Percentiles rank a stretch among this genome's conserved stretches.
These are phyloP conservation scores for Alcis repandata DNA, from an alignment of 2,888 invertebrate species.

Conservation along the genomic window DNA sequence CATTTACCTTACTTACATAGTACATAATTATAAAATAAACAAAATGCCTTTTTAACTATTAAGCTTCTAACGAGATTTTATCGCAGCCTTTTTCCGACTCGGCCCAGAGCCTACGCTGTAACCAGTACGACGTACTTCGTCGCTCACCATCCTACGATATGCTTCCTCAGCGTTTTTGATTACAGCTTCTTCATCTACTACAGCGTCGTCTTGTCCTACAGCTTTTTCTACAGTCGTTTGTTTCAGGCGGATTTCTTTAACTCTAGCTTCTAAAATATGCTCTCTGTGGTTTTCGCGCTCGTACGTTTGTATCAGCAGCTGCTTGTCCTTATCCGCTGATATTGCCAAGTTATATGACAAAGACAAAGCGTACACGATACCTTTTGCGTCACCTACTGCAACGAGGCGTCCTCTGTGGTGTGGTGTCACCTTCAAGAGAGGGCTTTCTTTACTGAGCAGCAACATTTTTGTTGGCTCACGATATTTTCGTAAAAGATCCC, in stretches of 20 bases:
- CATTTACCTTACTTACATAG: neutral
- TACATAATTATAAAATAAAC: neutral
- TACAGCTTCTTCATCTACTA: conserved; percentile 52
- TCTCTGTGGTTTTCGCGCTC: conserved; percentile 94
- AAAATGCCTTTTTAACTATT: neutral
- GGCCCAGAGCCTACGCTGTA: neutral
- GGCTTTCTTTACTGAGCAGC: conserved; percentile 81
- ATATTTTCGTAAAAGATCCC: conserved; percentile 92
- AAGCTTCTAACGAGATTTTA: conserved; percentile 1
- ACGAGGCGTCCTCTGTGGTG: conserved; percentile 87
- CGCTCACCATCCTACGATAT: conserved; percentile 65
- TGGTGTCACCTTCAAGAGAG: conserved; percentile 88
- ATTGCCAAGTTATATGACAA: conserved; percentile 88
- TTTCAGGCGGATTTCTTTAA: conserved; percentile 91
- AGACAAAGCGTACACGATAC: conserved; percentile 88
- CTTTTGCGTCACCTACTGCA: conserved; percentile 89
- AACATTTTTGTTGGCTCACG: conserved; percentile 88
- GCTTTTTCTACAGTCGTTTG: conserved; percentile 66
- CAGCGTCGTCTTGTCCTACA: conserved; percentile 40
- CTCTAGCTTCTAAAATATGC: conserved; percentile 94
- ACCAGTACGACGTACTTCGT: conserved; percentile 14
- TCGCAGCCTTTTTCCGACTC: neutral
- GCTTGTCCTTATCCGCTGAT: conserved; percentile 90
- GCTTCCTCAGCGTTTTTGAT: conserved; percentile 70
- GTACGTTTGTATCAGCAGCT: conserved; percentile 89